Conservation (phyloP, 2,888 invertebrate genomes). For the Clusia tigrina region DNA sequence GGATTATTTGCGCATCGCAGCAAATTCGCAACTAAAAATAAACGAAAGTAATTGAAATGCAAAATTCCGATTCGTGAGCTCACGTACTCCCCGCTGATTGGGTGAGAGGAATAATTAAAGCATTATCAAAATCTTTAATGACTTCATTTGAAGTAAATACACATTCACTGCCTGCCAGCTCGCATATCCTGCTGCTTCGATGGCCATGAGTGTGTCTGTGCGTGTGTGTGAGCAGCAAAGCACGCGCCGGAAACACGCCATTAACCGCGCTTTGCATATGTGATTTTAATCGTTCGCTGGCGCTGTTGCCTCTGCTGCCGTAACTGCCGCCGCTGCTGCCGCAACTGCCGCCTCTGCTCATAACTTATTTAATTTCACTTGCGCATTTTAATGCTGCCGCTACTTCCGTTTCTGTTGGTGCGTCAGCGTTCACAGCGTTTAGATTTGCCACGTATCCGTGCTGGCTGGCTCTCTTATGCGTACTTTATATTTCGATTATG, state of each 20-base stretch:
- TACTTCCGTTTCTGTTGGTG: neutral
- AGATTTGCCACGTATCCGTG: too few species aligned
- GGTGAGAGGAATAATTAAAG: too few species aligned
- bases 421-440: too few species aligned
- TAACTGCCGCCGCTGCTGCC: neutral
- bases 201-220: too few species aligned
- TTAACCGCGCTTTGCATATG: constrained; percentile 13
- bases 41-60: too few species aligned
- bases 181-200: too few species aligned
- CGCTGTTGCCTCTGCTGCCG: too few species aligned
- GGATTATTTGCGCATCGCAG: neutral
- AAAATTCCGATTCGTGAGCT: neutral
- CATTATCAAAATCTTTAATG: neutral
- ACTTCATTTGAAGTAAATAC: neutral
- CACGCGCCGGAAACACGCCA: constrained; percentile 1
- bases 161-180: neutral
- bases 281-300: constrained; percentile 15
- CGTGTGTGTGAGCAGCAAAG: neutral
- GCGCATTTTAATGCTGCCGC: neutral
- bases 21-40: too few species aligned
- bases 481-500: too few species aligned
- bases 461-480: too few species aligned
- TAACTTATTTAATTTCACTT: neutral
- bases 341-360: neutral
- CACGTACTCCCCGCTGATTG: too few species aligned